phyloP scores from a whole-genome alignment of 2,797 vertebrate genomes.

The Clarias pachynema region DNA sequence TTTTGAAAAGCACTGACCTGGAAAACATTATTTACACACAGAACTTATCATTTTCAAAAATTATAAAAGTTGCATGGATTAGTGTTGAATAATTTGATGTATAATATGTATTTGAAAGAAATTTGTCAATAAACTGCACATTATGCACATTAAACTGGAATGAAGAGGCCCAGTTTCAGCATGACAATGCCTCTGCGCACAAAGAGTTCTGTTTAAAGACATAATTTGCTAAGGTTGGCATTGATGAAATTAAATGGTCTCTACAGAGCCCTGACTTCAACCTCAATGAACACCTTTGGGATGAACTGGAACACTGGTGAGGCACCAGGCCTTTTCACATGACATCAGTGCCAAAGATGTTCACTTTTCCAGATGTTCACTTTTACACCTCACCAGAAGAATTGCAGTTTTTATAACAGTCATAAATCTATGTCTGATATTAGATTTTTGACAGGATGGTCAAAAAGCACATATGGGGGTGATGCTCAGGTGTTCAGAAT shows the following conservation, averaged over 20 bases:
- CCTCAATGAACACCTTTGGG: not conserved
- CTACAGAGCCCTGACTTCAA: not conserved
- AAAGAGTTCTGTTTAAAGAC: not conserved
- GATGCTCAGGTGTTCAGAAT: not conserved
- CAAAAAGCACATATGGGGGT: not conserved
- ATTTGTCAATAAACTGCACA: conserved; percentile 16
- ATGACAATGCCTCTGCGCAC: not conserved
- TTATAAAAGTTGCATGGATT: not conserved
- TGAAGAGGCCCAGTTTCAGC: not conserved
- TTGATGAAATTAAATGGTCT: not conserved
- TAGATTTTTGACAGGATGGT: not conserved
- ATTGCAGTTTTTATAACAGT: not conserved
- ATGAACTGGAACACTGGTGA: not conserved
- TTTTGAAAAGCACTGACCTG: conserved; percentile 33
- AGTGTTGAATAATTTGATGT: conserved; percentile 1
- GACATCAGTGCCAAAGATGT: not conserved
- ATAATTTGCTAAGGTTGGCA: not conserved
- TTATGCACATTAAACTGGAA: conserved; percentile 13
- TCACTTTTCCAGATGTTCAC: not conserved
- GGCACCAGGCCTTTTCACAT: not conserved
- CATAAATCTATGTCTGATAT: not conserved
- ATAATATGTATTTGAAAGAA: not conserved
- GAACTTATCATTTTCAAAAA: conserved; percentile 11
- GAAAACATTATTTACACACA: conserved; percentile 8
- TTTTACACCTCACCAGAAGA: not conserved